phyloP scores from a whole-genome alignment of 2,888 invertebrate species.

The Ectropis crepuscularia region DNA sequence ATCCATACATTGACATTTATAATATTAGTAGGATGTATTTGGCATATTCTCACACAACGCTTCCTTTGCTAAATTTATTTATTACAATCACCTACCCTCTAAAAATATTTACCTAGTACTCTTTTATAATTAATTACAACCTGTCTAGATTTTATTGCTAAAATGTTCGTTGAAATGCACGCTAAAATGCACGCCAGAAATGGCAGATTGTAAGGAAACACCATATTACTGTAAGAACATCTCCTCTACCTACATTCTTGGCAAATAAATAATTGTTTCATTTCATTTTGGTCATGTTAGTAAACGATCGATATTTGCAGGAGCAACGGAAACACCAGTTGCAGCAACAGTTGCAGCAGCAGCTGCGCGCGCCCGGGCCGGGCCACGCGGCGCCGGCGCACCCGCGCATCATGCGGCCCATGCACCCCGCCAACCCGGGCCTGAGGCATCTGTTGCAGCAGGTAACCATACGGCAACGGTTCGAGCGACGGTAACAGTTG shows the following conservation, averaged over 20 bases:
- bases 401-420: conserved; percentile 89
- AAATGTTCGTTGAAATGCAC: too few relatives aligned
- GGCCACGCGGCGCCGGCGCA: conserved; percentile 66
- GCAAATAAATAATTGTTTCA: too few relatives aligned
- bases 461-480: conserved; percentile 69
- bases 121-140: too few relatives aligned
- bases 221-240: too few relatives aligned
- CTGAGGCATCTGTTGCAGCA: conserved; percentile 92
- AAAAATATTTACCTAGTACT: too few relatives aligned
- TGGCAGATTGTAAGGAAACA: too few relatives aligned
- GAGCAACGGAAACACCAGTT: conserved; percentile 79
- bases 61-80: too few relatives aligned
- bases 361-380: conserved; percentile 59
- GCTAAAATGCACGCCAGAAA: too few relatives aligned
- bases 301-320: conserved; percentile 40
- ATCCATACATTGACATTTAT: too few relatives aligned
- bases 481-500: background rate
- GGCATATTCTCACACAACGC: too few relatives aligned
- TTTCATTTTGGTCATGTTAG: background rate
- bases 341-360: conserved; percentile 78
- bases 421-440: conserved; percentile 90
- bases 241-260: too few relatives aligned
- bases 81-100: background rate
- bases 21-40: too few relatives aligned
- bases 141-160: background rate